Percentiles rank a stretch among this genome's conserved stretches.
phyloP scores from a whole-genome alignment of 1,140 invertebrate species.

The Achatina immaculata region DNA sequence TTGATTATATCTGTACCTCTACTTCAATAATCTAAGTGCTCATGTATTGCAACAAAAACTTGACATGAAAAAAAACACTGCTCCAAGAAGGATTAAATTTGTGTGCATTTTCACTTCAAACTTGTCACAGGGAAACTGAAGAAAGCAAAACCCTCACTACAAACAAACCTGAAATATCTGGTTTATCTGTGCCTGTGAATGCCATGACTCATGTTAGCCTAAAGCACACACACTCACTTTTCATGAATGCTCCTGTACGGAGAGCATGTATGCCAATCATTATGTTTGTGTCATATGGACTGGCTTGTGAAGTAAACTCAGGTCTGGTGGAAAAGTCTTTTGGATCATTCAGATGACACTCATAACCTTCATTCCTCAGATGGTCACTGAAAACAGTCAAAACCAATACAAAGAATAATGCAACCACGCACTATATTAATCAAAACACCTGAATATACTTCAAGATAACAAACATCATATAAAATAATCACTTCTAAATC shows the following conservation, averaged over 20 bases:
- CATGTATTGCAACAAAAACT: too few species aligned
- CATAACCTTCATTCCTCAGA: background rate
- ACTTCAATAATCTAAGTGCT: too few species aligned
- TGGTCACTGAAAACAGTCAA: slow-evolving; percentile 12
- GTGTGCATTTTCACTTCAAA: too few species aligned
- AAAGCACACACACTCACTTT: slow-evolving; percentile 14
- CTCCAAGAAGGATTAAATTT: too few species aligned
- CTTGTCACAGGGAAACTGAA: too few species aligned
- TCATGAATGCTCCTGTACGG: slow-evolving; percentile 29
- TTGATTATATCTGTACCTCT: too few species aligned
- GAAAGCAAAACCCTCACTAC: too few species aligned
- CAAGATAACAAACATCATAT: background rate
- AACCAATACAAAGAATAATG: background rate
- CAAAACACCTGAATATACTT: background rate
- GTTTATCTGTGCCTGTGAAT: too few species aligned
- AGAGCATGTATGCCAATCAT: slow-evolving; percentile 36
- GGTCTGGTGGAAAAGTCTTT: background rate
- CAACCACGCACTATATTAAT: background rate
- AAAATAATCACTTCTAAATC: background rate
- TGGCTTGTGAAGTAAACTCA: background rate
- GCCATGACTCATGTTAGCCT: too few species aligned
- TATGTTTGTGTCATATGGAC: background rate
- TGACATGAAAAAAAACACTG: too few species aligned
- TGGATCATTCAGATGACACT: slow-evolving; percentile 26
- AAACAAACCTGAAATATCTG: too few species aligned